Conservation (phyloP, 2,113 vertebrate genomes). For the Canis aureus region DNA sequence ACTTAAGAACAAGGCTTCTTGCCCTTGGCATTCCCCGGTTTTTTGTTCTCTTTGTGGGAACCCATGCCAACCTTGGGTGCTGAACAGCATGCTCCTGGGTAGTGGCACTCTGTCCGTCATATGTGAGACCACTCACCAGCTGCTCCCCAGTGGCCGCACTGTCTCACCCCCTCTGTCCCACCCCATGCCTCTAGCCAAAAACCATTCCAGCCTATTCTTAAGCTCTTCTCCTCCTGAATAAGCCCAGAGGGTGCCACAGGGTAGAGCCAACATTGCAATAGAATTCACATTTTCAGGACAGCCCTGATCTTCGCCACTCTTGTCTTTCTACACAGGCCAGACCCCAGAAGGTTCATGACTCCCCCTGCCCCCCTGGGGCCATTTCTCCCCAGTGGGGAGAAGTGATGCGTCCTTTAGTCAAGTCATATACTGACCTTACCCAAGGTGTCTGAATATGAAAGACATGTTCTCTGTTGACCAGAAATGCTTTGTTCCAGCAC, state of each 20-base stretch:
- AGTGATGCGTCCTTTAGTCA: neutral
- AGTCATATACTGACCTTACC: neutral
- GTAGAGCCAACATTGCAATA: neutral
- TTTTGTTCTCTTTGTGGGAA: neutral
- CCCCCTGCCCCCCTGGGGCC: neutral
- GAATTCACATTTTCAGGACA: neutral
- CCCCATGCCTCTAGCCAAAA: neutral
- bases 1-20: neutral
- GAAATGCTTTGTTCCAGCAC: neutral
- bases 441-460: neutral
- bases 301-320: fast-evolving
- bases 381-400: neutral
- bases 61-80: no score
- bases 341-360: neutral
- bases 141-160: neutral
- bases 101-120: neutral
- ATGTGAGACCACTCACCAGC: neutral
- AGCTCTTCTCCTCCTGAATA: neutral
- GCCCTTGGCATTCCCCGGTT: neutral
- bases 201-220: neutral
- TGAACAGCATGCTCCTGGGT: neutral
- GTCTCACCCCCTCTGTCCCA: fast-evolving
- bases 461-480: neutral
- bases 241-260: neutral
- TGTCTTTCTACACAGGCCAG: neutral